phyloP scores from a whole-genome alignment of 2,113 vertebrate genomes.

The Ictalurus punctatus region DNA sequence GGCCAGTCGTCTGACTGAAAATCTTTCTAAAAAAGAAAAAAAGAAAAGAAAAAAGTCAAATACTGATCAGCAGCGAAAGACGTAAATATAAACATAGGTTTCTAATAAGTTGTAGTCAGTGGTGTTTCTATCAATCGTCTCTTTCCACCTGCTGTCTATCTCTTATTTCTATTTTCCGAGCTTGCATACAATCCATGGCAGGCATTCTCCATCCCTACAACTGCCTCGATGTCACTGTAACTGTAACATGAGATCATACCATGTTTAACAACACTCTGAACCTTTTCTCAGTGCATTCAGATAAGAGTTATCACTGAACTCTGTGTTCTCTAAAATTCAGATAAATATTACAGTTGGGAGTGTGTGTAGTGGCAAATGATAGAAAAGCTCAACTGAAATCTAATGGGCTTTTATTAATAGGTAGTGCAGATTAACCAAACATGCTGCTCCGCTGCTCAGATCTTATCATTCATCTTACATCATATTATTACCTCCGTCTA shows the following conservation, averaged over 20 bases:
- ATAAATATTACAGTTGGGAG: neutral
- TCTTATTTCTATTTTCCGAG: conserved; percentile 53
- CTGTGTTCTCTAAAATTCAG: neutral
- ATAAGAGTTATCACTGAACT: neutral
- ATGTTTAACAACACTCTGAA: neutral
- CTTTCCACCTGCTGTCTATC: conserved; percentile 59
- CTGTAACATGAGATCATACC: neutral
- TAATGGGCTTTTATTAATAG: neutral
- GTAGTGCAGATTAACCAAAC: too few species aligned
- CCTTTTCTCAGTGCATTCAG: neutral
- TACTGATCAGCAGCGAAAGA: neutral
- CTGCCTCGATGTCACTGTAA: neutral
- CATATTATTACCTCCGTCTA: neutral
- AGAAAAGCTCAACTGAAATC: neutral
- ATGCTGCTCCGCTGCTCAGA: too few species aligned
- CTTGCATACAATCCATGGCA: conserved; percentile 7
- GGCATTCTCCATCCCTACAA: neutral
- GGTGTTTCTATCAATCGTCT: conserved; percentile 69
- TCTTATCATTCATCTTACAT: neutral
- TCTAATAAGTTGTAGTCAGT: conserved; percentile 55
- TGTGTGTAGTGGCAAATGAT: neutral
- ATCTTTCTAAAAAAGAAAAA: neutral
- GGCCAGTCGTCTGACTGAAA: neutral
- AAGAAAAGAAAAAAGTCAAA: neutral
- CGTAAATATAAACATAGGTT: neutral